Base-by-base conservation (phyloP, 2,113 vertebrate genomes). In the Alligator mississippiensis region DNA sequence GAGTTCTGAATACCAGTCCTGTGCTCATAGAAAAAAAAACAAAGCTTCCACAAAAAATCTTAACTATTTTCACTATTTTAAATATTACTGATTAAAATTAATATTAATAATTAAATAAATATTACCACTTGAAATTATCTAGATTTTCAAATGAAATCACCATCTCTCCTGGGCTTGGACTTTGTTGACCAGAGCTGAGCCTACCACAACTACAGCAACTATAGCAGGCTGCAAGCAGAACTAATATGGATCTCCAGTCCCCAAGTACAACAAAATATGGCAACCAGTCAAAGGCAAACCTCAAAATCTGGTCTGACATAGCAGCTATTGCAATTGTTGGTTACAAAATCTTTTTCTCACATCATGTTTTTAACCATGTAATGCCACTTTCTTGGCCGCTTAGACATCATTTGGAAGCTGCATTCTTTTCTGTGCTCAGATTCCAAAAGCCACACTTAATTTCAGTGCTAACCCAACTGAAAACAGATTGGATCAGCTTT, bases 41-140 rank as follows among this genome's bases (percentile, higher is more conserved):
- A 72, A 72, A 72, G 0, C 0, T 0, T 5, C 0, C 0, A 1
- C 3, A 2, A 54, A 61, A 13, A 6, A 2, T 21, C 34, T 55
- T 15, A 6, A 24, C 11, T 2, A 24, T 47, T 47, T 47, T 47
- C 47, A 47, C 47, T 47, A 47, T 47, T 47, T 47, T 9, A 47
- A 47, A 47, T 47, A 47, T 47, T 47, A 47, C 47, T 47, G 47
- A 47, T 47, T 47, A 47, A 47, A 47, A 47, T 47, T 7, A 47
- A 47, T 47, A 47, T 47, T 47, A 47, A 47, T 47, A 47, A 47
- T 47, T 47, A 47, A 9, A 66, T 62, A 57, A 79, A 62, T 9
- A 4, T 6, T 7, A 19, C 28, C 25, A 7, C 14, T 61, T 25
- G 4, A 0, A 25, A 7, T 1, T 0, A 77, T 66, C 24, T 4